phyloP scores from a whole-genome alignment of 2,113 vertebrate genomes.

The Platichthys flesus region DNA sequence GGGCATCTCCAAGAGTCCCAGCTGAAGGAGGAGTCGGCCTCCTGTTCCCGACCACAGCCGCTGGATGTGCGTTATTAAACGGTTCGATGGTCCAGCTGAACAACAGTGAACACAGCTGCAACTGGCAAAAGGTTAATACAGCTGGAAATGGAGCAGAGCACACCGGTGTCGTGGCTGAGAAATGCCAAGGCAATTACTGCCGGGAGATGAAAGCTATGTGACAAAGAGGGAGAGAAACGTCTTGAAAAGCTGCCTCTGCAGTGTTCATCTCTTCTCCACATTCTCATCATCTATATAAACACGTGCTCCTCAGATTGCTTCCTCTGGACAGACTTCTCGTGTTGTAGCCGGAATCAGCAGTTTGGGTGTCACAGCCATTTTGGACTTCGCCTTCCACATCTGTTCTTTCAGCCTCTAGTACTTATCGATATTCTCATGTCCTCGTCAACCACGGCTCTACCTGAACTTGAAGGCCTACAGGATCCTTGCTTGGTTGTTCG shows the following conservation, averaged over 20 bases:
- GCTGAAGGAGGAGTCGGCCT: neutral
- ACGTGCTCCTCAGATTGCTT: neutral
- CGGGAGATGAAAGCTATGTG: conserved; percentile 16
- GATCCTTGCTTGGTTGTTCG: no score
- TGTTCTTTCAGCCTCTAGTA: no score
- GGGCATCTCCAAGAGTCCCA: neutral
- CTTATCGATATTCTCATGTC: no score
- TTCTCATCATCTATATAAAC: neutral
- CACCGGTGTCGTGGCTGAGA: conserved; percentile 26
- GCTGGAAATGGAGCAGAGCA: conserved; percentile 14
- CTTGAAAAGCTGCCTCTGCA: neutral
- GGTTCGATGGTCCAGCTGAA: neutral
- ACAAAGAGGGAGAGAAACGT: neutral
- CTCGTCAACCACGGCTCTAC: no score
- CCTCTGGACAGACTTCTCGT: neutral
- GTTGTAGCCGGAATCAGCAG: no score
- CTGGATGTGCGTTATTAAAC: conserved; percentile 28
- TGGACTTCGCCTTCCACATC: no score
- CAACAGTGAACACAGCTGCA: conserved; percentile 14
- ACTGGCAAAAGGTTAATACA: conserved; percentile 57
- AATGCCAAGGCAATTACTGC: conserved; percentile 69
- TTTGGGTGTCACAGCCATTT: no score
- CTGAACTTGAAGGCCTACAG: no score
- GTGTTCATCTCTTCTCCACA: neutral
- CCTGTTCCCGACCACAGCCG: neutral